A percentile compares a stretch with the other conserved stretches of the same genome.
Evolutionary conservation across 2,888 invertebrate genomes (phyloP).

Genomic region (Crepidodera aurea): DNA sequence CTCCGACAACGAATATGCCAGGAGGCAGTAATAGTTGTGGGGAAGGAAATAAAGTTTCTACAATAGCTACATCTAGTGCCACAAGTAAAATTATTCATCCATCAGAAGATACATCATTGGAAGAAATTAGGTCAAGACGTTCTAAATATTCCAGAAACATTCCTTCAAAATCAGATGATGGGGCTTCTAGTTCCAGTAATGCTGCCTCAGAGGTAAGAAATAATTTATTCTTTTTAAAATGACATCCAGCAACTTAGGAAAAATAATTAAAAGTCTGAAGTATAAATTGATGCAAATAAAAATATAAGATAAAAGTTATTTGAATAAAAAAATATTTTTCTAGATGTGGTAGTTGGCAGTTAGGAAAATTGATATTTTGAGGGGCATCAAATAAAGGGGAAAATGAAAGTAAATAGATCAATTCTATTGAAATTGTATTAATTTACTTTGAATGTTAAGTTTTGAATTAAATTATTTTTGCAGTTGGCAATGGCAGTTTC

Average conservation of each 20-base stretch:
- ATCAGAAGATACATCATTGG: constrained; percentile 89
- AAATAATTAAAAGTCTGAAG: no score
- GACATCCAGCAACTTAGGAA: no score
- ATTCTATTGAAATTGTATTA: no score
- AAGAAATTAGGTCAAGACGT: constrained; percentile 79
- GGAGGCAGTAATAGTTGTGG: constrained; percentile 50
- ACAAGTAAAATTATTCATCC: constrained; percentile 93
- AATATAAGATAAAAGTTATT: no score
- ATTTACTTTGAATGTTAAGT: no score
- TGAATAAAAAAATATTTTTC: no score
- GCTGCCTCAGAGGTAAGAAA: constrained; percentile 57
- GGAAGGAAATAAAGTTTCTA: constrained; percentile 58
- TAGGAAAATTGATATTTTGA: no score
- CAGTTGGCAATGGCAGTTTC: constrained; percentile 62
- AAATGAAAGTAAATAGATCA: no score
- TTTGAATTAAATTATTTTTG: no score
- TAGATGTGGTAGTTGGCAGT: no score
- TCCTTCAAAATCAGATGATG: constrained; percentile 53
- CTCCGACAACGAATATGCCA: constrained; percentile 66
- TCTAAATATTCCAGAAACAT: constrained; percentile 67
- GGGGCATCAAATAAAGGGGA: no score
- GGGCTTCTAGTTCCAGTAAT: constrained; percentile 52
- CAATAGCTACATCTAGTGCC: constrained; percentile 82
- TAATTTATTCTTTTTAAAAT: neutral
- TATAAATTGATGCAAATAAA: no score